These are phyloP conservation scores for Aphidius gifuensis DNA, from an alignment of 1,140 invertebrate genomes.

Conservation along the genomic window DNA sequence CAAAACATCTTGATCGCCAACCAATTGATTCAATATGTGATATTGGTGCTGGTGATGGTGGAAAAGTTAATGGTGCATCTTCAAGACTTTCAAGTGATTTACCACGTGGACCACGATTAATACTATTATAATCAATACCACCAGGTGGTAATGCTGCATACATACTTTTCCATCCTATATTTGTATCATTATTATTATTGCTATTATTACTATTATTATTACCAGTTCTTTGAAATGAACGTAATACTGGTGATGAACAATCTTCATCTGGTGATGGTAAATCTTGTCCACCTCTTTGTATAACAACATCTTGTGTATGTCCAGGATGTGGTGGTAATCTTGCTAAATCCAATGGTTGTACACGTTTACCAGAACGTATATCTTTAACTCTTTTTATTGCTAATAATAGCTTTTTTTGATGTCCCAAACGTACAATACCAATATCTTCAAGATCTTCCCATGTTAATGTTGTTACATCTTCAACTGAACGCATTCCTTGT, in stretches of 20 bases:
- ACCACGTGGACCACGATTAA: constrained; percentile 54
- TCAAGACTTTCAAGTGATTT: constrained; percentile 83
- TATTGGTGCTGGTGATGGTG: constrained; percentile 47
- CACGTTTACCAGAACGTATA: constrained; percentile 80
- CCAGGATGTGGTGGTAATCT: constrained; percentile 60
- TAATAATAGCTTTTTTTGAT: constrained; percentile 97
- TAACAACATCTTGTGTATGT: constrained; percentile 54
- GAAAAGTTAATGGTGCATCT: constrained; percentile 51
- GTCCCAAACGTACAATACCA: constrained; percentile 90
- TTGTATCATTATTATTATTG: constrained; percentile 26
- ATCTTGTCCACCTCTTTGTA: constrained; percentile 48
- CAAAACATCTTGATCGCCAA: constrained; percentile 79
- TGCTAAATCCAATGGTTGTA: constrained; percentile 61
- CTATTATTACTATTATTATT: not conserved
- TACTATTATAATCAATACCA: constrained; percentile 36
- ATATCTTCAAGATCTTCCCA: constrained; percentile 99
- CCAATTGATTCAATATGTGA: constrained; percentile 42
- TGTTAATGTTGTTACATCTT: constrained; percentile 88
- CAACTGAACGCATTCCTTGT: constrained; percentile 91
- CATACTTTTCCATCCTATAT: constrained; percentile 49
- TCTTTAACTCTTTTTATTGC: constrained; percentile 97
- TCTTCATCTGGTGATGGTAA: constrained; percentile 53
- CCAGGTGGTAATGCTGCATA: constrained; percentile 44
- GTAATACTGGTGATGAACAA: constrained; percentile 50
- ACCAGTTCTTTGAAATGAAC: constrained; percentile 48